Evolutionary conservation across 2,888 invertebrate species (phyloP).

Genomic region (Dione juno): DNA sequence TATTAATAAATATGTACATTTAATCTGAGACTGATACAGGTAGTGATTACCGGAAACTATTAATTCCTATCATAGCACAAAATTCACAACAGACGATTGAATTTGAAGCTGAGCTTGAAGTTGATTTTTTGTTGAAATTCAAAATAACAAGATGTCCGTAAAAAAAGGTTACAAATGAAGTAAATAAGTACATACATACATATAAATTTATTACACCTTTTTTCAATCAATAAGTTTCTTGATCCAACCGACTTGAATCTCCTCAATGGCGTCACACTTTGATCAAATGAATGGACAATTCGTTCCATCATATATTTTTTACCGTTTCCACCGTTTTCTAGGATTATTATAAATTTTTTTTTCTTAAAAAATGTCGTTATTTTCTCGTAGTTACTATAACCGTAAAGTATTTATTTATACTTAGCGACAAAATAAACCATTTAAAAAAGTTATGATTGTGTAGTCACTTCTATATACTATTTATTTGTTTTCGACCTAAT

Average conservation of each 20-base stretch:
- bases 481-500: too few species aligned
- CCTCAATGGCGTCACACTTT: conserved; percentile 46
- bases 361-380: conserved; percentile 35
- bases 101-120: too few species aligned
- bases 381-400: conserved; percentile 27
- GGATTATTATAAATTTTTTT: conserved; percentile 32
- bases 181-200: too few species aligned
- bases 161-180: not conserved
- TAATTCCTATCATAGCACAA: not conserved
- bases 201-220: conserved; percentile 38
- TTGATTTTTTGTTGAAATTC: not conserved
- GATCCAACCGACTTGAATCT: conserved; percentile 38
- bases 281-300: conserved; percentile 41
- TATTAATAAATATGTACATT: too few species aligned
- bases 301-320: conserved; percentile 32
- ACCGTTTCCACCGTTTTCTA: conserved; percentile 38
- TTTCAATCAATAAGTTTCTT: conserved; percentile 31
- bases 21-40: too few species aligned
- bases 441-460: not conserved
- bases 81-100: not conserved
- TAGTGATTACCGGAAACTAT: too few species aligned
- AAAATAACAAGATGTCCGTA: not conserved
- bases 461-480: not conserved
- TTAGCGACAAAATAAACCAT: conserved; percentile 18
- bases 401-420: conserved; percentile 15